A percentile compares a stretch with the other conserved stretches of the same genome.
Evolutionary conservation across 2,888 invertebrate species (phyloP).

Genomic region (Acronicta psi): DNA sequence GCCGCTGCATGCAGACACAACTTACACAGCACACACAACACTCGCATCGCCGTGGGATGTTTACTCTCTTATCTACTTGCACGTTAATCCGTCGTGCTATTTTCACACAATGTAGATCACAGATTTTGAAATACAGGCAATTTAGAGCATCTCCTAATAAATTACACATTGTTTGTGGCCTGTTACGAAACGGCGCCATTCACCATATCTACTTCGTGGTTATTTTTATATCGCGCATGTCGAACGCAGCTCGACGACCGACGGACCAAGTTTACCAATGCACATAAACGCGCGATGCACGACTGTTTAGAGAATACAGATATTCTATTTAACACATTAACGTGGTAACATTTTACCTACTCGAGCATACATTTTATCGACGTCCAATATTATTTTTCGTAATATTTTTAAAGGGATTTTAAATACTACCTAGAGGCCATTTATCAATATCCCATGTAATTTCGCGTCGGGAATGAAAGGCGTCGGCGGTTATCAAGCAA

Average conservation of each 20-base stretch:
- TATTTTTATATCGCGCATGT: slow-evolving; percentile 47
- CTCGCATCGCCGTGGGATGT: slow-evolving; percentile 70
- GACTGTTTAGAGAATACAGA: slow-evolving; percentile 17
- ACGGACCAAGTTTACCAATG: slow-evolving; percentile 34
- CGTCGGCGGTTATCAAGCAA: slow-evolving; percentile 64
- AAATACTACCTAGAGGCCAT: slow-evolving; percentile 42
- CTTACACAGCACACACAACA: background rate
- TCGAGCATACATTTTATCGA: slow-evolving; percentile 16
- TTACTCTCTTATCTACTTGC: slow-evolving; percentile 83
- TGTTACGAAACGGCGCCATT: slow-evolving; percentile 50
- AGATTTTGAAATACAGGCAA: slow-evolving; percentile 69
- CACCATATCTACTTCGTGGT: slow-evolving; percentile 29
- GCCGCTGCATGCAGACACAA: slow-evolving; percentile 45
- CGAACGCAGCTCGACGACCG: slow-evolving; percentile 23
- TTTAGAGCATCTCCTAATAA: slow-evolving; percentile 53
- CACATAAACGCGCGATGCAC: slow-evolving; percentile 33
- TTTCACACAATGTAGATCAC: slow-evolving; percentile 74
- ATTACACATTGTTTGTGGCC: slow-evolving; percentile 47
- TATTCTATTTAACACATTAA: slow-evolving; percentile 22
- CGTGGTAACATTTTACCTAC: slow-evolving; percentile 6
- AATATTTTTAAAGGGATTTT: slow-evolving; percentile 27
- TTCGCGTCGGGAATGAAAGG: slow-evolving; percentile 55
- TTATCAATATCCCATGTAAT: slow-evolving; percentile 58
- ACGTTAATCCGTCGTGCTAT: slow-evolving; percentile 77
- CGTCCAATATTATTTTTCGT: slow-evolving; percentile 32